These are phyloP conservation scores for Microchrysa polita DNA, from an alignment of 2,888 invertebrate species.

Conservation along the genomic window DNA sequence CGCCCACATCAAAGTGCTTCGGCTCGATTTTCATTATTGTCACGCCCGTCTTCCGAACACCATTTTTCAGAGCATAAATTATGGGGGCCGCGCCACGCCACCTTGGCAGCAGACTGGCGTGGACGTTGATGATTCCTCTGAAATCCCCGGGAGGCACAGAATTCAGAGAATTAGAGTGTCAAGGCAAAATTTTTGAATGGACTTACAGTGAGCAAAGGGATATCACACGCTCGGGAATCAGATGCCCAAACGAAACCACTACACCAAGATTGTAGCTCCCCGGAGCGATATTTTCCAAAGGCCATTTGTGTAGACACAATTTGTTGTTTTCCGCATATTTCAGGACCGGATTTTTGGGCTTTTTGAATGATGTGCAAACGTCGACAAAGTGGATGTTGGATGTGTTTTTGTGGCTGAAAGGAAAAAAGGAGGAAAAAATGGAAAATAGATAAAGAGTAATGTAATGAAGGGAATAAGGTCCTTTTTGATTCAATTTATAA, in stretches of 20 bases:
- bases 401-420: too few species aligned
- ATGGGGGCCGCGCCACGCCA: conserved; percentile 96
- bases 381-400: conserved; percentile 64
- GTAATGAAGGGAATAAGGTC: too few species aligned
- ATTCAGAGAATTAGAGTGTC: not conserved
- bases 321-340: conserved; percentile 73
- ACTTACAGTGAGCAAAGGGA: conserved; percentile 82
- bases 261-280: conserved; percentile 81
- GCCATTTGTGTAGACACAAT: conserved; percentile 75
- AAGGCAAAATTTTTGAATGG: not conserved
- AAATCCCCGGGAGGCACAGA: conserved; percentile 42
- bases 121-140: conserved; percentile 93
- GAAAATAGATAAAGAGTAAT: too few species aligned
- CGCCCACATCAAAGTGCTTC: conserved; percentile 82
- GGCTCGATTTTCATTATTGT: conserved; percentile 89
- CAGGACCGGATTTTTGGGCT: conserved; percentile 72
- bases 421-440: too few species aligned
- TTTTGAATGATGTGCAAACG: conserved; percentile 76
- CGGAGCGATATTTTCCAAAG: conserved; percentile 63
- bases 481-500: too few species aligned
- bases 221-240: conserved; percentile 82
- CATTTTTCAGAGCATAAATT: conserved; percentile 83
- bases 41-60: conserved; percentile 83
- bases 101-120: conserved; percentile 88
- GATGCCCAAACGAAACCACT: conserved; percentile 92